Percentiles rank a stretch among this genome's conserved stretches.
These are phyloP conservation scores for Tenthredo notha DNA, from an alignment of 2,888 invertebrate genomes.

Conservation along the genomic window DNA sequence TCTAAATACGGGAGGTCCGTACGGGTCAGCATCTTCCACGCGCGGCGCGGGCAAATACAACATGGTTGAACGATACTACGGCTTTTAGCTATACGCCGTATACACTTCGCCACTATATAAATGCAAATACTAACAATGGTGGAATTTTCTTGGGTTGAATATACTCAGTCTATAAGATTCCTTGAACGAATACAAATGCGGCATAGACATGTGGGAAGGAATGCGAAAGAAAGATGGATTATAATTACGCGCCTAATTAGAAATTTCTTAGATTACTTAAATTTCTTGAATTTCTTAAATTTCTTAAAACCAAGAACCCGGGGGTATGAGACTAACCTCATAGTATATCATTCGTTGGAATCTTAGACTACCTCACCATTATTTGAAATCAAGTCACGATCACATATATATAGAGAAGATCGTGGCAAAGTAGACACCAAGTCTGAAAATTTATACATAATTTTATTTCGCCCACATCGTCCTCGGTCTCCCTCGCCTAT, in stretches of 20 bases:
- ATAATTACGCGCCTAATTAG: conserved; percentile 57
- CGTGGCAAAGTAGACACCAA: too few species aligned
- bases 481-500: not conserved
- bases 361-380: conserved; percentile 1
- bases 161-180: conserved; percentile 32
- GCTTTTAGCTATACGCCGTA: conserved; percentile 48
- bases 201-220: conserved; percentile 43
- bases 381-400: conserved; percentile 11
- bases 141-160: conserved; percentile 62
- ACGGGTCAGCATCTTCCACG: conserved; percentile 36
- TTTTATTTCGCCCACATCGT: too few species aligned
- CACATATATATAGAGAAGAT: not conserved
- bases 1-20: conserved; percentile 52
- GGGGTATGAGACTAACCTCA: not conserved
- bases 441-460: too few species aligned
- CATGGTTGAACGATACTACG: conserved; percentile 29
- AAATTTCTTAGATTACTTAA: conserved; percentile 55
- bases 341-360: conserved; percentile 1
- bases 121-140: conserved; percentile 70
- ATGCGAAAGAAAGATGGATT: conserved; percentile 56
- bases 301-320: conserved; percentile 62
- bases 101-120: conserved; percentile 65
- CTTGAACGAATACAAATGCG: conserved; percentile 53
- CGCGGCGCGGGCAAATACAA: conserved; percentile 22
- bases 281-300: conserved; percentile 54